These are phyloP conservation scores for Xanthia icteritia DNA, from an alignment of 2,888 invertebrate genomes.

Conservation along the genomic window DNA sequence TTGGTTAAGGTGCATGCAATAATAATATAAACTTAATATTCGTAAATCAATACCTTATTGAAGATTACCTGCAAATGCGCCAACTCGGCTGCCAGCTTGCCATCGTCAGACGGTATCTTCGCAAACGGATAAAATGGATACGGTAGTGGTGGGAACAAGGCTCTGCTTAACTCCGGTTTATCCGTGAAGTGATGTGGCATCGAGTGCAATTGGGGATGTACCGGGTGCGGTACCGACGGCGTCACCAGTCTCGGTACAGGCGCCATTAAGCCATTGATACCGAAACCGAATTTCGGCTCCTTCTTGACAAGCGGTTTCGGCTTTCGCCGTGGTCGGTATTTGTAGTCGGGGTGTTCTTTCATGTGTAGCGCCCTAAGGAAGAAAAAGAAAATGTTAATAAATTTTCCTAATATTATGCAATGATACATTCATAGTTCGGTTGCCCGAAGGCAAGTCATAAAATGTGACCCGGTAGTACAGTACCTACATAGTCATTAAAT, in stretches of 20 bases:
- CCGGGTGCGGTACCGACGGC: conserved; percentile 85
- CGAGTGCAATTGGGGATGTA: conserved; percentile 80
- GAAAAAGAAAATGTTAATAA: conserved; percentile 3
- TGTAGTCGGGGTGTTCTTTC: conserved; percentile 98
- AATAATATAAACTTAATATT: conserved; percentile 17
- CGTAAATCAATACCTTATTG: conserved; percentile 46
- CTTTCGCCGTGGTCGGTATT: conserved; percentile 96
- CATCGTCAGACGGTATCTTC: conserved; percentile 89
- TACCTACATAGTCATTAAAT: background rate
- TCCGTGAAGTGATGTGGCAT: conserved; percentile 88
- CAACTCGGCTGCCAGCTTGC: conserved; percentile 92
- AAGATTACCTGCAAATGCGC: conserved; percentile 91
- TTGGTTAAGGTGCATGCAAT: background rate
- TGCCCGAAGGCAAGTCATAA: background rate
- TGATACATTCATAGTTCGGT: too few relatives aligned
- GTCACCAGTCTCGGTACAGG: conserved; percentile 88
- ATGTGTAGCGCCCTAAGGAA: conserved; percentile 95
- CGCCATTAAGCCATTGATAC: conserved; percentile 92
- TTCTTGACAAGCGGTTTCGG: conserved; percentile 96
- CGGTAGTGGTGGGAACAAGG: conserved; percentile 93
- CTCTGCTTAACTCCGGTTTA: conserved; percentile 92
- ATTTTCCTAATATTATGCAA: background rate
- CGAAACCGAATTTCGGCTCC: conserved; percentile 93
- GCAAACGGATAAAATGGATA: conserved; percentile 93
- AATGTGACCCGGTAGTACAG: background rate